A percentile compares a stretch with the other conserved stretches of the same genome.
phyloP scores from a whole-genome alignment of 2,797 vertebrate genomes.

The Ctenopoma multispine region DNA sequence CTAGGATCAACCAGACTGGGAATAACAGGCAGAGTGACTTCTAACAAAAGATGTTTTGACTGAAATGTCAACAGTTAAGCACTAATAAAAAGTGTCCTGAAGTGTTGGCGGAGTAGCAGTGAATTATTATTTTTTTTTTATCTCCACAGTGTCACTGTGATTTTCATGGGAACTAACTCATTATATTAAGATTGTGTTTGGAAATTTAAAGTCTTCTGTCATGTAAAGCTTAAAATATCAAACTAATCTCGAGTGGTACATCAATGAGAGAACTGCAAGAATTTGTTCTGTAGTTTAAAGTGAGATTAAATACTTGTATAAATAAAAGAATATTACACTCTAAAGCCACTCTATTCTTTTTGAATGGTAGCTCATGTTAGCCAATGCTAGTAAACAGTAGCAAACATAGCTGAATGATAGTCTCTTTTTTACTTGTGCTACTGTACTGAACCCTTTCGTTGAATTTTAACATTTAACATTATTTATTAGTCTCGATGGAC shows the following conservation, averaged over 20 bases:
- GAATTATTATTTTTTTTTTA: constrained; percentile 2
- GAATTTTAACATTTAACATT: background rate
- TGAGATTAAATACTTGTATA: too few relatives aligned
- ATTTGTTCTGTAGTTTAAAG: background rate
- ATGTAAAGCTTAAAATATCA: background rate
- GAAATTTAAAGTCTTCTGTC: constrained; percentile 15
- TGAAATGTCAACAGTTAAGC: constrained; percentile 54
- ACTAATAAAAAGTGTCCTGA: constrained; percentile 28
- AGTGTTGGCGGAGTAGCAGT: constrained; percentile 9
- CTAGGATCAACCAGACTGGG: background rate
- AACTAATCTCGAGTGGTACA: background rate
- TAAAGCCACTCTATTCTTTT: too few relatives aligned
- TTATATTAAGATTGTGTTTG: constrained; percentile 19
- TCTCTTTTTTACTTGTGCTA: too few relatives aligned
- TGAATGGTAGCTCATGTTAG: too few relatives aligned
- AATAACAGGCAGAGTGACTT: constrained; percentile 34
- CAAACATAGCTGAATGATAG: too few relatives aligned
- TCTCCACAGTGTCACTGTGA: background rate
- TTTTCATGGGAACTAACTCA: background rate
- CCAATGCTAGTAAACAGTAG: too few relatives aligned
- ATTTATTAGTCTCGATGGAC: background rate
- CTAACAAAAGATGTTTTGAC: constrained; percentile 41
- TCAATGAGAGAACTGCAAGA: background rate
- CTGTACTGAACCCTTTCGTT: too few relatives aligned
- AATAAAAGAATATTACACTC: too few relatives aligned